These are phyloP conservation scores for Symphodus melops DNA, from an alignment of 2,113 vertebrate genomes.

Conservation along the genomic window DNA sequence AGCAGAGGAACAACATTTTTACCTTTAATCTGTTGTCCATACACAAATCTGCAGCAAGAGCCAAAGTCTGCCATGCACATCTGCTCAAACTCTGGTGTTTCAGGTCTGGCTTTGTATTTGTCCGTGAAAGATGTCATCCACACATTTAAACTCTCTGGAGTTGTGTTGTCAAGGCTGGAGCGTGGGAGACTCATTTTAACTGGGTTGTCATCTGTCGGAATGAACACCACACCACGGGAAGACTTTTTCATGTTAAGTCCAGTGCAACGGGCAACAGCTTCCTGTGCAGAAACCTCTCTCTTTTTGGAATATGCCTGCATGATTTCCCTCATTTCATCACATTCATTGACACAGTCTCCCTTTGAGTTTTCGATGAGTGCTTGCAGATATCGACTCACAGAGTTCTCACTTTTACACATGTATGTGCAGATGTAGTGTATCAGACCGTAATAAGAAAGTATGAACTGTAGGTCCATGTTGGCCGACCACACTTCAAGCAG, in stretches of 20 bases:
- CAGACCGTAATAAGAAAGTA: not conserved
- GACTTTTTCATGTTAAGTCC: constrained; percentile 36
- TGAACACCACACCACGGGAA: constrained; percentile 10
- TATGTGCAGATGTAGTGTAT: constrained; percentile 10
- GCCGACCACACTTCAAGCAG: not conserved
- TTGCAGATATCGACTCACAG: not conserved
- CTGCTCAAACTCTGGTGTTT: constrained; percentile 29
- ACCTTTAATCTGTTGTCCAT: constrained; percentile 6
- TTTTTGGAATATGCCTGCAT: constrained; percentile 61
- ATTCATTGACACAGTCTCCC: constrained; percentile 7
- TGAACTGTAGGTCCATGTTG: not conserved
- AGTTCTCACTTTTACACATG: constrained; percentile 3
- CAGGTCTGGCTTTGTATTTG: constrained; percentile 47
- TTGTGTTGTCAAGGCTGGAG: not conserved
- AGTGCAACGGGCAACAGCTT: constrained; percentile 36
- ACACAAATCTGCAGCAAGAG: constrained; percentile 26
- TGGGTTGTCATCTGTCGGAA: constrained; percentile 26
- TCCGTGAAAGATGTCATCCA: constrained; percentile 12
- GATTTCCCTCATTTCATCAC: constrained; percentile 47
- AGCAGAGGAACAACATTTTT: constrained; percentile 12
- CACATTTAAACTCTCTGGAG: not conserved
- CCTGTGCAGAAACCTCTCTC: constrained; percentile 52
- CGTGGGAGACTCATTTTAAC: not conserved
- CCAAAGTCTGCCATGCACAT: constrained; percentile 52
- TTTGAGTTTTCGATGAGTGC: not conserved